Evolutionary conservation across 1,140 invertebrate genomes (phyloP).

Genomic region (Cepaea nemoralis): DNA sequence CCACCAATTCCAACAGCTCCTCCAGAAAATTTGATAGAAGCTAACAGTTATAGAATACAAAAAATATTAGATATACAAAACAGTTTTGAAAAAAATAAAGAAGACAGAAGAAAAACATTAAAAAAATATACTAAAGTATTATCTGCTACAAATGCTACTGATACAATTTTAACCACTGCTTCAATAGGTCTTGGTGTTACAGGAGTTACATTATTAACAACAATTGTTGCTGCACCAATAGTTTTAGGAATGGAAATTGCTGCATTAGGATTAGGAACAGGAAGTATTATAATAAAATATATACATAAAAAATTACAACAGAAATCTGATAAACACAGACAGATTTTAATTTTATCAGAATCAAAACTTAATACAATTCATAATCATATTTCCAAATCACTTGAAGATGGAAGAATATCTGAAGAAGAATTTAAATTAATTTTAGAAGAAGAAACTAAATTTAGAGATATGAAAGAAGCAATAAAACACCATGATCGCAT

Average conservation of each 20-base stretch:
- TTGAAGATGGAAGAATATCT: not conserved
- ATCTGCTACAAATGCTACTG: too few species aligned
- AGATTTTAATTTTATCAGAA: not conserved
- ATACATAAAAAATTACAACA: not conserved
- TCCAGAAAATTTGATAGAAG: too few species aligned
- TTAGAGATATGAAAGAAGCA: conserved; percentile 1
- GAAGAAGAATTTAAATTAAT: not conserved
- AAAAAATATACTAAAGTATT: too few species aligned
- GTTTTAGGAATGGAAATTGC: conserved; percentile 12
- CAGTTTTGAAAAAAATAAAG: too few species aligned
- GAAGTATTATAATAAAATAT: not conserved
- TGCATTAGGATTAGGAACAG: not conserved
- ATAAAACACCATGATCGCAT: not conserved
- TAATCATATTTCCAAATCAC: not conserved
- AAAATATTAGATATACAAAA: too few species aligned
- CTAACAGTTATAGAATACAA: too few species aligned
- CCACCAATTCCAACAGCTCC: too few species aligned
- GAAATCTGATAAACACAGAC: not conserved
- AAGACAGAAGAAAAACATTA: too few species aligned
- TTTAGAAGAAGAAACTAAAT: not conserved
- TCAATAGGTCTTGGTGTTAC: too few species aligned
- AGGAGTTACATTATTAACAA: not conserved
- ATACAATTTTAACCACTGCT: too few species aligned
- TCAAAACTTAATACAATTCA: not conserved
- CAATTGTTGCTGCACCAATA: conserved; percentile 5